Evolutionary conservation across 2,888 invertebrate species (phyloP).

Genomic region (Parthenolecanium corni): DNA sequence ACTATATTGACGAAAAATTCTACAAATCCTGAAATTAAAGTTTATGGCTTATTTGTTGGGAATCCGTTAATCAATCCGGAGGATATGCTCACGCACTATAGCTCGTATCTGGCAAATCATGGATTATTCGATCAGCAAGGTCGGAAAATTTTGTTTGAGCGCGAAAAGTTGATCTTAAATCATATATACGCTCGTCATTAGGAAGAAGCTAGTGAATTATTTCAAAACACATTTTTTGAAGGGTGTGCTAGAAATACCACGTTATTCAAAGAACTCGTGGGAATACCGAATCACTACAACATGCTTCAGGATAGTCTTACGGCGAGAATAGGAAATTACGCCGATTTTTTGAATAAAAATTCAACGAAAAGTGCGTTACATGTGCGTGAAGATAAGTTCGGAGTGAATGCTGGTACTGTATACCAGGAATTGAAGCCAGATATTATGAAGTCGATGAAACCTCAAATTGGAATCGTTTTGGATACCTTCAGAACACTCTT

Average conservation of each 20-base stretch:
- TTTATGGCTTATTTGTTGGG: constrained; percentile 46
- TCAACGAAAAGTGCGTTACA: constrained; percentile 31
- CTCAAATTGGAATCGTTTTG: constrained; percentile 55
- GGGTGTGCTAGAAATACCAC: constrained; percentile 7
- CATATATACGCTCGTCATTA: constrained; percentile 36
- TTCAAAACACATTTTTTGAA: constrained; percentile 30
- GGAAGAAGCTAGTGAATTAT: constrained; percentile 37
- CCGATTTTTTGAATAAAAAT: constrained; percentile 6
- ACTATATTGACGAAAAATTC: constrained; percentile 44
- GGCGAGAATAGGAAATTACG: not conserved
- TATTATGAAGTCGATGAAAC: constrained; percentile 67
- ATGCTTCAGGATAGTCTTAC: constrained; percentile 7
- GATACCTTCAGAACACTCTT: constrained; percentile 56
- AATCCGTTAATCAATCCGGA: constrained; percentile 45
- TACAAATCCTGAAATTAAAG: constrained; percentile 38
- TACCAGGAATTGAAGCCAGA: constrained; percentile 59
- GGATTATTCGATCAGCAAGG: constrained; percentile 40
- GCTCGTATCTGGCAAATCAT: constrained; percentile 44
- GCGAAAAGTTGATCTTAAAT: constrained; percentile 32
- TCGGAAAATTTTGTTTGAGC: constrained; percentile 32
- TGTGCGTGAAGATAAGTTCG: constrained; percentile 29
- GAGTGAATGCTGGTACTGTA: constrained; percentile 40
- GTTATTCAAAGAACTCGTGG: constrained; percentile 28
- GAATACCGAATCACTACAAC: constrained; percentile 32
- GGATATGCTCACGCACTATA: constrained; percentile 43